Evolutionary conservation across 2,113 vertebrate species (phyloP), one percentile per base, ranked within the genome.

Genomic region (Bufo bufo): DNA sequence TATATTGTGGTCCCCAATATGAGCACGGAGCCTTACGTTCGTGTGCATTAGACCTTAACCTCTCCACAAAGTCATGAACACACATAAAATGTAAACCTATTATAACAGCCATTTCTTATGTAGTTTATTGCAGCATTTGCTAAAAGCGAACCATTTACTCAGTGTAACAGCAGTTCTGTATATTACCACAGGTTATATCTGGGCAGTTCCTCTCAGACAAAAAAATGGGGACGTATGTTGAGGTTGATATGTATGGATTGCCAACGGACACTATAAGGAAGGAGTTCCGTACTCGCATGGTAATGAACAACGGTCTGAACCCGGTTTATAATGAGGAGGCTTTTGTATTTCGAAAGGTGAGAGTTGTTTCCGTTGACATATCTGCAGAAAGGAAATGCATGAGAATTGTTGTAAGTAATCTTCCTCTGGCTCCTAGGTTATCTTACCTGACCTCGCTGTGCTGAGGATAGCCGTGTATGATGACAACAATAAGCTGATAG

Each of bases 231-330:
- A 99, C 98, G 0, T 99, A 99, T 0, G 98, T 99, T 85, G 98
- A 99, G 90, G 98, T 99, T 49, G 98, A 99, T 85, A 99, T 99
- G 98, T 99, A 99, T 0, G 98, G 98, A 0, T 90, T 99, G 85
- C 98, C 98, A 33, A 99, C 98, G 0, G 98, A 99, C 93, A 99
- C 98, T 1, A 99, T 99, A 84, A 94, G 98, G 47, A 99, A 99
- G 90, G 98, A 99, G 91, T 99, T 99, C 90, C 96, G 97, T 81
- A 99, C 98, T 0, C 96, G 98, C 49, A 99, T 99, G 97, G 97
- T 99, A 93, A 99, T 99, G 98, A 99, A 99, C 96, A 99, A 99
- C 3, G 98, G 98, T 4, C 95, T 99, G 81, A 99, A 99, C 90
- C 98, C 98, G 0, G 97, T 97, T 66, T 99, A 99, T 96, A 99